Evolutionary conservation across 2,113 vertebrate species (phyloP).

Genomic region (Girardinichthys multiradiatus): DNA sequence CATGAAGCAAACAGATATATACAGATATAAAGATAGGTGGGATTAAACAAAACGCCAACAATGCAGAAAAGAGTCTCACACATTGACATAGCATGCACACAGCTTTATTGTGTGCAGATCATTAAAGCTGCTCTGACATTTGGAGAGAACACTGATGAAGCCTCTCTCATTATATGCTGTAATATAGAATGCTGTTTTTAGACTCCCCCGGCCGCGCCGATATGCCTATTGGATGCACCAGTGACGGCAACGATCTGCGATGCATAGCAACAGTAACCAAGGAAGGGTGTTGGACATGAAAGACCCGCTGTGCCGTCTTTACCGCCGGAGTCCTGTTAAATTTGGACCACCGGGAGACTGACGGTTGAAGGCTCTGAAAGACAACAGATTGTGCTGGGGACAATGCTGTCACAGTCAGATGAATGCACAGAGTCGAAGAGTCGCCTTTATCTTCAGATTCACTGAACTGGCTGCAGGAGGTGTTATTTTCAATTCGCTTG

Average conservation of each 20-base stretch:
- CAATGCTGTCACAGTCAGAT: slow-evolving; percentile 1
- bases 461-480: background rate
- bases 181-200: slow-evolving; percentile 79
- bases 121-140: slow-evolving; percentile 78
- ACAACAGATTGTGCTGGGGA: slow-evolving; percentile 9
- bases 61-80: slow-evolving; percentile 52
- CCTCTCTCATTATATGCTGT: slow-evolving; percentile 73
- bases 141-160: slow-evolving; percentile 72
- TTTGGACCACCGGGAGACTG: slow-evolving; percentile 51
- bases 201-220: slow-evolving; percentile 56
- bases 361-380: slow-evolving; percentile 21
- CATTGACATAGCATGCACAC: slow-evolving; percentile 10
- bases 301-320: slow-evolving; percentile 64
- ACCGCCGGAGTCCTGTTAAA: slow-evolving; percentile 59
- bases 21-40: slow-evolving; percentile 43
- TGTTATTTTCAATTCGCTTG: too few relatives aligned
- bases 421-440: background rate
- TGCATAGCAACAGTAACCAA: slow-evolving; percentile 85
- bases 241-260: slow-evolving; percentile 69
- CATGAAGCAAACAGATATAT: background rate
- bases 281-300: slow-evolving; percentile 72
- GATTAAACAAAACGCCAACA: slow-evolving; percentile 48
- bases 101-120: slow-evolving; percentile 48
- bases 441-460: background rate
- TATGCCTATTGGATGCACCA: slow-evolving; percentile 74